A percentile compares a stretch with the other conserved stretches of the same genome.
These are phyloP conservation scores for Neoitamus cyanurus DNA, from an alignment of 2,888 invertebrate genomes.

Conservation along the genomic window DNA sequence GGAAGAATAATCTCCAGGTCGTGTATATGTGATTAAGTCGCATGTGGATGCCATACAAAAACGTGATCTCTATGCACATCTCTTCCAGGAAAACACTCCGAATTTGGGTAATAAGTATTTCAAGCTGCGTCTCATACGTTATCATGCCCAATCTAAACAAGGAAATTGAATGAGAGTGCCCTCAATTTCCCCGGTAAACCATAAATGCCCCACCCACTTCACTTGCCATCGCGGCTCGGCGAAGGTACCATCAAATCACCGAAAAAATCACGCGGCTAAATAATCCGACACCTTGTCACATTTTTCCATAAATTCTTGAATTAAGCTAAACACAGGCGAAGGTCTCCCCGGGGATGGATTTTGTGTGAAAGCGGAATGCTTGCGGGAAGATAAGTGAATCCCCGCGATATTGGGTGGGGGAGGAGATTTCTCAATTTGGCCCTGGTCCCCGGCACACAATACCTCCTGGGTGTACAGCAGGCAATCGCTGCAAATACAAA, in stretches of 20 bases:
- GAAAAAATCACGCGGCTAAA: conserved; percentile 9
- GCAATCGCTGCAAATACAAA: not conserved
- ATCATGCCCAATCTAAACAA: not conserved
- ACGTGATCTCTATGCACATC: too few species aligned
- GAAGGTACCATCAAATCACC: not conserved
- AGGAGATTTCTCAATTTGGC: conserved; percentile 2
- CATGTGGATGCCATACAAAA: too few species aligned
- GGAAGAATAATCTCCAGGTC: too few species aligned
- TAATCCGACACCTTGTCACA: conserved; percentile 29
- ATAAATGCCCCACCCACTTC: not conserved
- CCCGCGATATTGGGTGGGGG: not conserved
- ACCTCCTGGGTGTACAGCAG: not conserved
- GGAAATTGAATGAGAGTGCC: not conserved
- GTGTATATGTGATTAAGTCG: too few species aligned
- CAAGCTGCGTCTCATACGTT: not conserved
- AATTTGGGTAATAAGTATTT: not conserved
- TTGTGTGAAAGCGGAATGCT: not conserved
- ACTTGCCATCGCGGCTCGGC: not conserved
- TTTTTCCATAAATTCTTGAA: conserved; percentile 11
- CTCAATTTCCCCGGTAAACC: not conserved
- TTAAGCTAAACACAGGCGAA: not conserved
- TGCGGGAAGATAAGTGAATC: not conserved
- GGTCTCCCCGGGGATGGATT: not conserved
- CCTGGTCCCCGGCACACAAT: not conserved
- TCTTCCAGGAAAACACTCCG: not conserved